Conservation (phyloP, 2,113 vertebrate genomes). For the Cyanoliseus patagonus region DNA sequence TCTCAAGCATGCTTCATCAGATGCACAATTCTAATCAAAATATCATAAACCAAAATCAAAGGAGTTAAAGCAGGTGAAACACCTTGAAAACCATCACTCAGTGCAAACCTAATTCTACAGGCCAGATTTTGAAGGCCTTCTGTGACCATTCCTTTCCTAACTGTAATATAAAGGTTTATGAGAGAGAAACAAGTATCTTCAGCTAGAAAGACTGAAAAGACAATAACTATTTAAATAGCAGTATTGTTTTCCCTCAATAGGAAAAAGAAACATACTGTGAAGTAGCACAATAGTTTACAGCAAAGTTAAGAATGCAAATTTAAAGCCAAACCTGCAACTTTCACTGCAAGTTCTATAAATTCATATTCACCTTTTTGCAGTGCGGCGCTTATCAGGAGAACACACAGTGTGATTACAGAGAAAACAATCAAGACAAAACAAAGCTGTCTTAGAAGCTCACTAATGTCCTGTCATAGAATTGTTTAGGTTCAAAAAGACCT, state of each 20-base stretch:
- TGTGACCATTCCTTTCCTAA: neutral
- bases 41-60: neutral
- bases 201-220: neutral
- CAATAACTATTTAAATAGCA: neutral
- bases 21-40: neutral
- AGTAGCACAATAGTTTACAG: neutral
- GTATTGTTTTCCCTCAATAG: neutral
- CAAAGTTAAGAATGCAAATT: neutral
- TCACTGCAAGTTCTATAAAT: neutral
- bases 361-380: neutral
- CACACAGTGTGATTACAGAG: neutral
- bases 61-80: neutral
- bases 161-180: neutral
- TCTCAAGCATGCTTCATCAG: neutral
- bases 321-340: neutral
- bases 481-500: neutral
- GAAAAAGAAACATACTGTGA: neutral
- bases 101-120: neutral
- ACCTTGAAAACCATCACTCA: neutral
- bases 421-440: neutral
- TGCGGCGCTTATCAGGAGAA: neutral
- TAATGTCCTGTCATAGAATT: neutral
- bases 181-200: neutral
- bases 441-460: neutral
- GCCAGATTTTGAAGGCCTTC: neutral